Evolutionary conservation across 2,113 vertebrate genomes (phyloP), one percentile per base, ranked within the genome.

Genomic region (Phylloscopus trochiloides): DNA sequence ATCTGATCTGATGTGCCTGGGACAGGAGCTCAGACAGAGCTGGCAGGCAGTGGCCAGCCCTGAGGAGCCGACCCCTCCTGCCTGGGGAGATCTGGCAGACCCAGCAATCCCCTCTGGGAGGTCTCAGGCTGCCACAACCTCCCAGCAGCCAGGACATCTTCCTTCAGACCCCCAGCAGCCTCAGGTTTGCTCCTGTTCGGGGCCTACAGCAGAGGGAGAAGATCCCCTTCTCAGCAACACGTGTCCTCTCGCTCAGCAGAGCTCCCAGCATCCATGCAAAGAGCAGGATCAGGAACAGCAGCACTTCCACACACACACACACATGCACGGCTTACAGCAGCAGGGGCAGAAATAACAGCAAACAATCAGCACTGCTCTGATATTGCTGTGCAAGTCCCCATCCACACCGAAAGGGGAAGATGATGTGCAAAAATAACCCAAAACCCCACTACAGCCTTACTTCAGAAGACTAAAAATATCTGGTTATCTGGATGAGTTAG

Each of bases 371-470:
- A 38, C 5, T 47, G 38, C 32, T 86, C 67, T 47, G 50, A 5
- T 54, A 18, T 52, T 43, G 42, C 59, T 55, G 10, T 43, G n/a
- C 36, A 87, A 57, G 54, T 57, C 62, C 14, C 42, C 9, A 14
- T 26, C 50, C 2, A 3, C 29, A 25, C 0, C 10, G 43, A 48
- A 86, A 70, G 34, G 32, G 24, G 47, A 92, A 66, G 32, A 73
- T 86, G 16, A n/a, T 74, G n/a, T 38, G 67, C 17, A 36, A 82
- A 94, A 92, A 79, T 80, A 91, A 71, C 40, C 77, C 90, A 73
- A 58, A 79, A 79, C 72, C 32, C 16, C 38, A 38, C 32, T 32
- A 50, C 11, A 12, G 10, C 57, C 38, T 71, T 36, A 32, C 32
- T 84, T 67, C 8, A 67, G 52, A 52, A 82, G n/a, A 38, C 47